Percentiles rank a stretch among this genome's conserved stretches.
Evolutionary conservation across 2,888 invertebrate genomes (phyloP).

Genomic region (Prosopocoilus inquinatus): DNA sequence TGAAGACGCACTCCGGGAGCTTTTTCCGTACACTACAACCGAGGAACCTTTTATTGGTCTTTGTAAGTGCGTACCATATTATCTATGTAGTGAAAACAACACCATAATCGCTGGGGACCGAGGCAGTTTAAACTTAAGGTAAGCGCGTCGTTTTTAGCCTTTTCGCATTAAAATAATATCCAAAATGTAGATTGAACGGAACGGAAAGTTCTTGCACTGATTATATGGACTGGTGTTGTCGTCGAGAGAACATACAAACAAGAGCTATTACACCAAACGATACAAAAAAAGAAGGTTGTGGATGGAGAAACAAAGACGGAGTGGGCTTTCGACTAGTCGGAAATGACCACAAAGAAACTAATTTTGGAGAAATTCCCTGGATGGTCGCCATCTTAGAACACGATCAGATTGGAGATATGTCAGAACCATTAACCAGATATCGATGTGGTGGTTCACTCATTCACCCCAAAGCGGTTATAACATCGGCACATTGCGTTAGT

Average conservation of each 20-base stretch:
- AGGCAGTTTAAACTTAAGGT: slow-evolving; percentile 76
- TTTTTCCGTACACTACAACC: no score
- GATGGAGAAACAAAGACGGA: slow-evolving; percentile 51
- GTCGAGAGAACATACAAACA: slow-evolving; percentile 37
- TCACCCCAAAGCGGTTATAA: slow-evolving; percentile 70
- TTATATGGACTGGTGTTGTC: slow-evolving; percentile 61
- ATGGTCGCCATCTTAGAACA: slow-evolving; percentile 68
- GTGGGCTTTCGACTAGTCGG: slow-evolving; percentile 52
- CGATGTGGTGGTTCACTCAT: slow-evolving; percentile 81
- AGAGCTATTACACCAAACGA: slow-evolving; percentile 38
- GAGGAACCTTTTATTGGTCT: no score
- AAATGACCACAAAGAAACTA: slow-evolving; percentile 63
- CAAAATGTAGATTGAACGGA: slow-evolving; percentile 13
- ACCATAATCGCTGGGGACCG: slow-evolving; percentile 69
- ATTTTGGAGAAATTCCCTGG: slow-evolving; percentile 82
- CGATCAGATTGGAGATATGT: slow-evolving; percentile 52
- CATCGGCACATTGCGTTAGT: slow-evolving; percentile 76
- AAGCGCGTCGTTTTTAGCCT: slow-evolving; percentile 32
- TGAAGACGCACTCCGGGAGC: no score
- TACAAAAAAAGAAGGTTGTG: slow-evolving; percentile 69
- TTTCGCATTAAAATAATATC: no score
- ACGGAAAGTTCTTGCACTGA: slow-evolving; percentile 49
- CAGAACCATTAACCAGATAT: slow-evolving; percentile 60
- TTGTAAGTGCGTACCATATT: slow-evolving; percentile 77
- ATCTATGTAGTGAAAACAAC: slow-evolving; percentile 63